Conservation (phyloP, 2,797 vertebrate species). For the Atherinosoma microstoma region DNA sequence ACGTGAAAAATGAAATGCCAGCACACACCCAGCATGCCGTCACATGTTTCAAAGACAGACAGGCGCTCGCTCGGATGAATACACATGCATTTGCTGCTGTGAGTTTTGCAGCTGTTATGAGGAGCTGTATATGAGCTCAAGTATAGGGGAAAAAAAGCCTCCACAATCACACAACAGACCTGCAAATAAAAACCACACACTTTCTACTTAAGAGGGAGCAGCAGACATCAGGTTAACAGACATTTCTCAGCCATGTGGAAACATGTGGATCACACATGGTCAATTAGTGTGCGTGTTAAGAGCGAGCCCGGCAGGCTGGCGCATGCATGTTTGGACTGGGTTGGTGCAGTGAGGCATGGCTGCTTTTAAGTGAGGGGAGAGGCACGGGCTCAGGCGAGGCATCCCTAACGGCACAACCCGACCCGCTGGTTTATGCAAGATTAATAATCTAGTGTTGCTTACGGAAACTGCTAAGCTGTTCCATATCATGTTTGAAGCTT, state of each 20-base stretch:
- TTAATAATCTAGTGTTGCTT: slow-evolving; percentile 4
- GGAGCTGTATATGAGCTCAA: slow-evolving; percentile 1
- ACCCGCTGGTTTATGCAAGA: slow-evolving; percentile 27
- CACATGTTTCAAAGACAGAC: slow-evolving; percentile 40
- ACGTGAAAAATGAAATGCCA: slow-evolving; percentile 43
- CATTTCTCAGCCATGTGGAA: slow-evolving; percentile 37
- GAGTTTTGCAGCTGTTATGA: slow-evolving; percentile 19
- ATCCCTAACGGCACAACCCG: slow-evolving; percentile 37
- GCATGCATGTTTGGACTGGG: slow-evolving; percentile 73
- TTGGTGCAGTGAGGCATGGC: slow-evolving; percentile 46
- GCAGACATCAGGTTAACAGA: slow-evolving; percentile 62
- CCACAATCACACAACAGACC: slow-evolving; percentile 41
- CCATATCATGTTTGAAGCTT: neutral
- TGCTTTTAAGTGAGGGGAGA: slow-evolving; percentile 47
- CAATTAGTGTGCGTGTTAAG: slow-evolving; percentile 63
- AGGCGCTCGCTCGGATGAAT: slow-evolving; percentile 20
- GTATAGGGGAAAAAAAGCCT: slow-evolving; percentile 4
- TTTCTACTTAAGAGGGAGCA: slow-evolving; percentile 27
- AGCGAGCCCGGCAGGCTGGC: slow-evolving; percentile 40
- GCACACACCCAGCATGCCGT: slow-evolving; percentile 29
- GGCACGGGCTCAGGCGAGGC: slow-evolving; percentile 69
- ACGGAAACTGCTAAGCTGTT: neutral
- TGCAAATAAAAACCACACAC: slow-evolving; percentile 23
- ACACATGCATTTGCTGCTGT: slow-evolving; percentile 29
- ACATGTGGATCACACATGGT: slow-evolving; percentile 26